phyloP scores from a whole-genome alignment of 2,113 vertebrate species.

The Gymnobelideus leadbeateri region DNA sequence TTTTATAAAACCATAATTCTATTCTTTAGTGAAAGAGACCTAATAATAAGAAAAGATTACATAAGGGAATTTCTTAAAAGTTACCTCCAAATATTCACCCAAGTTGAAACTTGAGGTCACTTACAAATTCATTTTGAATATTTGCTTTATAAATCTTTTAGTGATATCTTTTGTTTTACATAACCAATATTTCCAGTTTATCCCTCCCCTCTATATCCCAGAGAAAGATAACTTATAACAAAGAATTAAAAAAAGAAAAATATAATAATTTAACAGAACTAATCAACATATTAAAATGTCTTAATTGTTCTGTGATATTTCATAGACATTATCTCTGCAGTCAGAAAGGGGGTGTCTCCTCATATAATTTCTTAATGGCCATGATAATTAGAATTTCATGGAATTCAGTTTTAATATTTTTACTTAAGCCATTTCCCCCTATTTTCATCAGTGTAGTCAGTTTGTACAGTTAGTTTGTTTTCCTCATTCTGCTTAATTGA shows the following conservation, averaged over 20 bases:
- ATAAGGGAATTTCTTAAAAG: constrained; percentile 26
- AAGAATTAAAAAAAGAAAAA: too few species aligned
- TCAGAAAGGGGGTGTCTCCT: neutral
- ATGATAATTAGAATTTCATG: neutral
- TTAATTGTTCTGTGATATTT: neutral
- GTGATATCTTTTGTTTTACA: too few species aligned
- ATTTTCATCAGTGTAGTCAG: neutral
- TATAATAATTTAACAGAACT: too few species aligned
- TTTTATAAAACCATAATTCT: constrained; percentile 11
- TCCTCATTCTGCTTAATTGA: neutral
- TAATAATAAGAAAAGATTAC: constrained; percentile 19
- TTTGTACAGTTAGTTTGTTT: too few species aligned
- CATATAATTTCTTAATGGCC: too few species aligned
- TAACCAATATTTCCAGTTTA: too few species aligned
- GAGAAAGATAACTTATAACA: too few species aligned
- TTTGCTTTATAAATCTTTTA: neutral
- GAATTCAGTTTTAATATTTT: neutral
- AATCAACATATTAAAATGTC: too few species aligned
- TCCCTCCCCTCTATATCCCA: too few species aligned
- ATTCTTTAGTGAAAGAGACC: neutral
- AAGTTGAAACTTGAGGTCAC: neutral
- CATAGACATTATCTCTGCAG: neutral
- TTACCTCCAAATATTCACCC: neutral
- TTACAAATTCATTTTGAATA: neutral
- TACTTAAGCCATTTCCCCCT: neutral